Evolutionary conservation across 2,797 vertebrate species (phyloP).

Genomic region (Clangula hyemalis): DNA sequence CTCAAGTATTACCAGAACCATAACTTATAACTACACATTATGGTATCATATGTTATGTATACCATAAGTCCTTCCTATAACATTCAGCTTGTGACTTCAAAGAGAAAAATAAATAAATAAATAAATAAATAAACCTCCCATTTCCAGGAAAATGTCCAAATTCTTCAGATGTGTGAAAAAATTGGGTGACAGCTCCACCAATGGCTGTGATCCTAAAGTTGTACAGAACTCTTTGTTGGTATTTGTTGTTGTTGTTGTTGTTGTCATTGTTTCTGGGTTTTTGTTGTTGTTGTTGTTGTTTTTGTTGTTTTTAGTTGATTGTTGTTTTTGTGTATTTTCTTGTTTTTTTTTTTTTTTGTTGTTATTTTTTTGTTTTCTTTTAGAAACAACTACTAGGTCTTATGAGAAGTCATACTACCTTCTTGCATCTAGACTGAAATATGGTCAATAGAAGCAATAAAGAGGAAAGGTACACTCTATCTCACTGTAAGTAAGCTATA

Average conservation of each 20-base stretch:
- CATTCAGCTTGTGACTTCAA: background rate
- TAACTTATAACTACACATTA: background rate
- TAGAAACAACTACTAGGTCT: background rate
- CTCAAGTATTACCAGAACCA: background rate
- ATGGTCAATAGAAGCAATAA: background rate
- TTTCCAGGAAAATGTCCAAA: background rate
- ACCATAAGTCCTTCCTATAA: background rate
- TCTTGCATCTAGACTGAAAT: background rate
- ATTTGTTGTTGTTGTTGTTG: rapidly evolving
- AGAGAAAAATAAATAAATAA: too few relatives aligned
- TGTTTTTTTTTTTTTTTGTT: rapidly evolving
- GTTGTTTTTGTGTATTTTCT: background rate
- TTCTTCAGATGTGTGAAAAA: background rate
- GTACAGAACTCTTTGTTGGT: background rate
- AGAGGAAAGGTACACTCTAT: background rate
- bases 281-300: rapidly evolving
- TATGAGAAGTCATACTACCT: background rate
- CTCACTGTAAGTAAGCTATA: background rate
- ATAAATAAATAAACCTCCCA: background rate
- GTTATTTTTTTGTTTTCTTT: background rate
- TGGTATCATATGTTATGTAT: background rate
- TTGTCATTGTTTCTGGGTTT: background rate
- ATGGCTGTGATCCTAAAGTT: background rate
- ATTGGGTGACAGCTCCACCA: background rate
- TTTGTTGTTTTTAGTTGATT: background rate